These are phyloP conservation scores for Orthosia cruda DNA, from an alignment of 2,888 invertebrate genomes.

Conservation along the genomic window DNA sequence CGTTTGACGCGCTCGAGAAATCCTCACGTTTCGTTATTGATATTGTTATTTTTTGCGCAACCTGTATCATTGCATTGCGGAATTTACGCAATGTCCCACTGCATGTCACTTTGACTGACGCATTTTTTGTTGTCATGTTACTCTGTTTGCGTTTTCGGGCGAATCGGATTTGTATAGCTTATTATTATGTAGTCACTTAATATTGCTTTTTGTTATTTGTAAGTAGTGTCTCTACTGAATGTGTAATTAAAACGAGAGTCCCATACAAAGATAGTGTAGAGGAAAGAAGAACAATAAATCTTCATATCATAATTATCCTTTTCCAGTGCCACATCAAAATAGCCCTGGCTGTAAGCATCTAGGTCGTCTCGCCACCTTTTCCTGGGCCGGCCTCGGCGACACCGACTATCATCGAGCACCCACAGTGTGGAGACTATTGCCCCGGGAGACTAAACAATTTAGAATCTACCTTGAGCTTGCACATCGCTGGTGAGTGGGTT, in stretches of 20 bases:
- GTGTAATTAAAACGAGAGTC: neutral
- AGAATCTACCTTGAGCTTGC: too few species aligned
- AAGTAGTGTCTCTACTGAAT: neutral
- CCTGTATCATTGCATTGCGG: slow-evolving; percentile 46
- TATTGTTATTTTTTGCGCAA: slow-evolving; percentile 71
- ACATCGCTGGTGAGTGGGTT: too few species aligned
- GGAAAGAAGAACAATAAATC: too few species aligned
- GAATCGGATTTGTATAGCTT: slow-evolving; percentile 6
- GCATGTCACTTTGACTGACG: slow-evolving; percentile 26
- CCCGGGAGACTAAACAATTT: too few species aligned
- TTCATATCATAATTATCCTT: too few species aligned
- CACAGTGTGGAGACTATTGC: too few species aligned
- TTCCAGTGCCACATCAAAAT: too few species aligned
- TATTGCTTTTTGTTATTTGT: neutral
- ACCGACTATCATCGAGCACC: too few species aligned
- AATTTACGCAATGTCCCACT: slow-evolving; percentile 33
- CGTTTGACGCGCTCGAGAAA: slow-evolving; percentile 82
- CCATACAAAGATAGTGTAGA: neutral
- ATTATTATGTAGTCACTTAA: too few species aligned
- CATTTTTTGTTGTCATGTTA: slow-evolving; percentile 22
- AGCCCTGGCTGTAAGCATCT: too few species aligned
- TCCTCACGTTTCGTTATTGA: slow-evolving; percentile 73
- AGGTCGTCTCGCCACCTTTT: too few species aligned
- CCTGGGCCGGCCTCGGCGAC: too few species aligned
- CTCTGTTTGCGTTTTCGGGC: slow-evolving; percentile 4